Evolutionary conservation across 2,888 invertebrate species (phyloP), one percentile per base, ranked within the genome.

Genomic region (Drosophila paramelanica): DNA sequence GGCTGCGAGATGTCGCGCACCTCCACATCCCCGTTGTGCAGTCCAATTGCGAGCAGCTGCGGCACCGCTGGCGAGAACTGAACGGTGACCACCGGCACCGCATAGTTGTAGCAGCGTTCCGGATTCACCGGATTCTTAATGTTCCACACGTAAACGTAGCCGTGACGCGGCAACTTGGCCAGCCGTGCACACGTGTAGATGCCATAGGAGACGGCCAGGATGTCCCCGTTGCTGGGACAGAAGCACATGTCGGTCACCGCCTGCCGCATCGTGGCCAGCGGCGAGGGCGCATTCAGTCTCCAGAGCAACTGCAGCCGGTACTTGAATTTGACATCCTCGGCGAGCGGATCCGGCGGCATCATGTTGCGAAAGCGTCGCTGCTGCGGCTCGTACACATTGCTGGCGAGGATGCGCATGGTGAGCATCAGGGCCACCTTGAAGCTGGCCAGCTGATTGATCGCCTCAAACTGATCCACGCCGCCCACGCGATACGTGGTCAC

Each of bases 91-190:
- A 96, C 94, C 0, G 96, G 94, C 49, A 94, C 93, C 0, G 93
- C 88, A 83, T 96, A 96, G 4, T 91, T 81, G 82, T 95, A 96
- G 6, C 93, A 88, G 68, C 96, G 93, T 90, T 96, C 97, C 0
- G 97, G 97, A 86, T 95, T 94, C 13, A 94, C 94, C 0, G 96
- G 96, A 91, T 97, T 97, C 91, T 97, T 96, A 1, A 95, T 95
- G 83, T 95, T 96, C 97, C 97, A 97, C 62, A 97, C 91, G 77
- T 95, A 94, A 1, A 97, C 93, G 39, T 95, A 87, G 0, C 97
- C 97, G 1, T 91, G 91, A n/a, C 92, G 92, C 0, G 92, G 91
- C 31, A 94, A 94, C 7, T 60, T 65, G 0, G 93, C 93, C 0
- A 69, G 38, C 43, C 68, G 60, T 0, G 67, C 71, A 79, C 94